Base-by-base conservation (phyloP, 2,888 invertebrate species). In the Drosophila barbarae region DNA sequence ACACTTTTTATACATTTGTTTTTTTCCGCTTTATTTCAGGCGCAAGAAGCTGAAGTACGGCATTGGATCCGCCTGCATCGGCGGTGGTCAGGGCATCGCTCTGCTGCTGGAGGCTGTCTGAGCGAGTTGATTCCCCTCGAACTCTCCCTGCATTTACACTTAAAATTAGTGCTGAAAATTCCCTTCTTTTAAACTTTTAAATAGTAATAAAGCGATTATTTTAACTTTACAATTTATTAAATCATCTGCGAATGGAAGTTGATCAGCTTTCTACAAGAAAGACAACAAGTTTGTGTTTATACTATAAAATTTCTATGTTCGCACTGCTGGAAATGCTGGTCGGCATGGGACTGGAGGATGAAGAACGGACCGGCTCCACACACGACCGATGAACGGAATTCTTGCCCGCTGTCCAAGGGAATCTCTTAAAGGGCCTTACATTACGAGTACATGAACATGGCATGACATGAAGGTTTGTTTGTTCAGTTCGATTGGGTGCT, bases 11-110 rank as follows among this genome's bases (percentile, higher is more conserved):
- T 1, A n/a, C n/a, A 26, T 26, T 7, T 26, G 5, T 26, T 6
- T n/a, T n/a, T 5, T 46, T 8, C 0, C 21, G 3, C 10, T 2
- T 35, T 13, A 18, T 32, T n/a, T 2, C 55, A 97, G 97, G 90
- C 93, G 97, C 72, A 94, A 94, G 71, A 94, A 94, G 47, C 92
- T 93, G 28, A 97, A 96, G 89, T 93, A 94, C 66, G 98, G 93
- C 34, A 94, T 99, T 87, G 99, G 98, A 10, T 95, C 98, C 1
- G 99, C 99, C 0, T 99, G 99, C 89, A 99, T 99, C 90, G 99
- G 99, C 30, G 99, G 99, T 44, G 99, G 99, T 3, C 98, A 99
- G 90, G 99, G 99, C 65, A 99, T 99, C 86, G 98, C 99, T 2
- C 84, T 99, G 13, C 91, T 99, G 87, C 87, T 99, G 44, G 98